Evolutionary conservation across 92 coral and sea anemone genomes (phyloP).

Genomic region (Pocillopora grandis): DNA sequence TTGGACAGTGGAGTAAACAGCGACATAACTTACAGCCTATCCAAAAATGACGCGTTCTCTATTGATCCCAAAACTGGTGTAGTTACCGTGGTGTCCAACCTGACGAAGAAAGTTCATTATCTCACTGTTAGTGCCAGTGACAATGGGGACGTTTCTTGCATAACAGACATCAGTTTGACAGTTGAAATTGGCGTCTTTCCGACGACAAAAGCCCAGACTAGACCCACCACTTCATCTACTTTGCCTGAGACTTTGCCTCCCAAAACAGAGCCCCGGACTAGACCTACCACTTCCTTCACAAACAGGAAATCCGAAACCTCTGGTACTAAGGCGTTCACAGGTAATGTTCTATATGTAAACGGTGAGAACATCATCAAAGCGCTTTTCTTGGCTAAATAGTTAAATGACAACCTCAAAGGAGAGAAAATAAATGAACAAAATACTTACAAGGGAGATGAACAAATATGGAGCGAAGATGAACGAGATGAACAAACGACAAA

Average conservation of each 20-base stretch:
- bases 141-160: conserved; percentile 48
- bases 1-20: conserved; percentile 63
- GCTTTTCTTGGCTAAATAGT: no score
- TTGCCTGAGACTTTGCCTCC: not conserved
- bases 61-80: conserved; percentile 50
- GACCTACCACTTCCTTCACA: not conserved
- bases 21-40: conserved; percentile 41
- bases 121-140: conserved; percentile 58
- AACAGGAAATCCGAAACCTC: no score
- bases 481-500: no score
- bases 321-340: no score
- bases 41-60: conserved; percentile 25
- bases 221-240: not conserved
- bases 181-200: not conserved
- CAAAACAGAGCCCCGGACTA: not conserved
- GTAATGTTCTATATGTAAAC: no score
- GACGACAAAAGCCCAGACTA: not conserved
- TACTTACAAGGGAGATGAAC: no score
- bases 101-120: conserved; percentile 27
- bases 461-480: no score
- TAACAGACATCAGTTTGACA: conserved; percentile 27
- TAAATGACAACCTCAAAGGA: no score
- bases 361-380: no score
- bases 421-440: no score
- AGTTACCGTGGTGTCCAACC: conserved; percentile 7